Conservation (phyloP, 64 coral and sea anemone genomes). For the Montipora cactus region DNA sequence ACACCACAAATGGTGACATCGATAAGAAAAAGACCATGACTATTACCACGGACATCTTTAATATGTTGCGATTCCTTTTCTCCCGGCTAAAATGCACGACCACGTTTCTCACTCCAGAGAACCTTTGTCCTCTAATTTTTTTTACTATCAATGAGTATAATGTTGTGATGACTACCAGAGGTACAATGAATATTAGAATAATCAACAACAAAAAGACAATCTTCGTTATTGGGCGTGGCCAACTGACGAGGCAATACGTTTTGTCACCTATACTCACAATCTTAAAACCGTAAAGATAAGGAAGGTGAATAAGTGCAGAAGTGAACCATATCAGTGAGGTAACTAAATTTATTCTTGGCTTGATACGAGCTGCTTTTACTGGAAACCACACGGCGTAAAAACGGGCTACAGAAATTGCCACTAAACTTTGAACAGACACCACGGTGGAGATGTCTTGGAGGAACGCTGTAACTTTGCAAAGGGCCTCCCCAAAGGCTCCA, state of each 20-base stretch:
- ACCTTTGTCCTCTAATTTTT: constrained; percentile 1
- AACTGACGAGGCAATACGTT: background rate
- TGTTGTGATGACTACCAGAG: background rate
- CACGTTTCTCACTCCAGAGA: constrained; percentile 13
- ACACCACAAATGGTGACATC: constrained; percentile 37
- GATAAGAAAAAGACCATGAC: constrained; percentile 20
- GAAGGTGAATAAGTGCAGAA: background rate
- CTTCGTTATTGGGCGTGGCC: constrained; percentile 21
- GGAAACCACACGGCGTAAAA: constrained; percentile 53
- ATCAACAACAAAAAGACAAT: constrained; percentile 27
- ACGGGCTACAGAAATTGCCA: constrained; percentile 52
- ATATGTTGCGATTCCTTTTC: constrained; percentile 23
- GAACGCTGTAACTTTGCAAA: constrained; percentile 52
- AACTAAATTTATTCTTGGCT: background rate
- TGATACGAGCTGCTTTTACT: constrained; percentile 28
- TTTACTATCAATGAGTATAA: constrained; percentile 14
- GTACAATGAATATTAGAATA: constrained; percentile 25
- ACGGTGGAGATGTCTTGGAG: constrained; percentile 46
- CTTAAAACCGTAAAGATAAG: constrained; percentile 32
- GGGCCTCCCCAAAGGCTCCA: constrained; percentile 9
- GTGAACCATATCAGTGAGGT: constrained; percentile 48
- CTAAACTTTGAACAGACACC: constrained; percentile 62
- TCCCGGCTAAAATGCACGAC: constrained; percentile 7
- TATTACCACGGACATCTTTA: constrained; percentile 24
- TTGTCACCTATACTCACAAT: background rate